Percentiles rank a stretch among this genome's conserved stretches.
Evolutionary conservation across 2,113 vertebrate genomes (phyloP).

Genomic region (Lamprotornis superbus): DNA sequence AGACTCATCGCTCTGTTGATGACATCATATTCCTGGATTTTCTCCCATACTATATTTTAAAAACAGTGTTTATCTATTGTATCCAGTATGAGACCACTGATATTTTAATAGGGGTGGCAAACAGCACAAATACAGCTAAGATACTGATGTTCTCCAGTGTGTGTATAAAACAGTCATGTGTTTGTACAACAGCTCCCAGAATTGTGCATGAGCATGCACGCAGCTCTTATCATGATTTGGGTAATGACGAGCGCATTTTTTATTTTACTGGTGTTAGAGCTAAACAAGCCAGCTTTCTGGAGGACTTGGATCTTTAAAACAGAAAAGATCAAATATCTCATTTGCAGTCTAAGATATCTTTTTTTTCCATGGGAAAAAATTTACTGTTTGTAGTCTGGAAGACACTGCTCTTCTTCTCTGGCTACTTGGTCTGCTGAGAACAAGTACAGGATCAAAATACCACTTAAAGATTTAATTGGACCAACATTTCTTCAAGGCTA

Average conservation of each 20-base stretch:
- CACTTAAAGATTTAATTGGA: not conserved
- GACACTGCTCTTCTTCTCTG: not conserved
- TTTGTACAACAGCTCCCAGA: slow-evolving; percentile 1
- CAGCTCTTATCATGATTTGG: not conserved
- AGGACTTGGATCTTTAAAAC: not conserved
- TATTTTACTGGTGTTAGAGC: not conserved
- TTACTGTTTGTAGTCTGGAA: not conserved
- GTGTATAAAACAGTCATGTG: not conserved
- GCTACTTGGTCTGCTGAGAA: not conserved
- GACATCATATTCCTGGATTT: slow-evolving; percentile 58
- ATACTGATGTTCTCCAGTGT: not conserved
- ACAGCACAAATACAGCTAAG: not conserved
- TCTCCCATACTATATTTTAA: not conserved
- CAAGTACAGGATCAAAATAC: not conserved
- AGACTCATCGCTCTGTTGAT: slow-evolving; percentile 38
- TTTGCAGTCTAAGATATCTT: not conserved
- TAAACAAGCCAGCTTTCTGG: not conserved
- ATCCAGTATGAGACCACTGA: not conserved
- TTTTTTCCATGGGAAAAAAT: not conserved
- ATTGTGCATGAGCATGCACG: rapidly evolving
- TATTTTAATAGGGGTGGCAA: not conserved
- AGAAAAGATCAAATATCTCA: not conserved
- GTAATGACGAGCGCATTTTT: rapidly evolving
- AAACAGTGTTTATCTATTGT: not conserved
- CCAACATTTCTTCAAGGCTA: not conserved